Base-by-base conservation (phyloP, 2,113 vertebrate genomes). In the Cololabis saira region DNA sequence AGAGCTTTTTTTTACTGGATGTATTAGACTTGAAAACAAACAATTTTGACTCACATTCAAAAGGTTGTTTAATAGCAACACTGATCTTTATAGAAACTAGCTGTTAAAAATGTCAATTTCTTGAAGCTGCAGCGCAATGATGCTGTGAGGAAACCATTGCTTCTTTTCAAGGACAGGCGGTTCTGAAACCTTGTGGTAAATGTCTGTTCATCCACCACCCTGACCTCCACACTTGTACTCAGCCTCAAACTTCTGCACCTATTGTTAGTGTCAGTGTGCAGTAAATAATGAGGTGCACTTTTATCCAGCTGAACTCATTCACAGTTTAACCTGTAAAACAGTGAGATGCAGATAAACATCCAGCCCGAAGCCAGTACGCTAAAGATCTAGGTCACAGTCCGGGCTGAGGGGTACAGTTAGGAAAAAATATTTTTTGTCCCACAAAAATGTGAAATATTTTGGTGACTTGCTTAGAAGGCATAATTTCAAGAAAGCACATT, bases 351-450 rank as follows among this genome's bases (percentile, higher is more conserved):
- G 21, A 33, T 54, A 3, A 56, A 56, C 40, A 10, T 22, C 12
- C 24, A 18, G 1, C 16, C 6, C 12, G n/a, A 21, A 45, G 30
- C 18, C 3, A 16, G 33, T 42, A 55, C 3, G 30, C 14, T 33
- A 55, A 65, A 55, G 27, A 66, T 45, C 24, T 45, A n/a, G 50
- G 48, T 50, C 48, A 50, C 7, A 30, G 15, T 41, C 22, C 22
- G 33, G 37, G 11, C n/a, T 44, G n/a, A 6, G 16, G 18, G 45
- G 8, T 47, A 18, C 45, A 47, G 45, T n/a, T 47, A 18, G 45
- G 8, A 62, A 42, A n/a, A 41, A 51, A 54, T 24, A 9, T 10
- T 8, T 27, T 17, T 60, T 27, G 12, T 17, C 33, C 2, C 13
- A 37, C 17, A 14, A 18, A 13, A 42, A 11, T 51, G 21, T 16